Percentiles rank a stretch among this genome's conserved stretches.
Evolutionary conservation across 2,888 invertebrate genomes (phyloP).

Genomic region (Folsomia manolachei): DNA sequence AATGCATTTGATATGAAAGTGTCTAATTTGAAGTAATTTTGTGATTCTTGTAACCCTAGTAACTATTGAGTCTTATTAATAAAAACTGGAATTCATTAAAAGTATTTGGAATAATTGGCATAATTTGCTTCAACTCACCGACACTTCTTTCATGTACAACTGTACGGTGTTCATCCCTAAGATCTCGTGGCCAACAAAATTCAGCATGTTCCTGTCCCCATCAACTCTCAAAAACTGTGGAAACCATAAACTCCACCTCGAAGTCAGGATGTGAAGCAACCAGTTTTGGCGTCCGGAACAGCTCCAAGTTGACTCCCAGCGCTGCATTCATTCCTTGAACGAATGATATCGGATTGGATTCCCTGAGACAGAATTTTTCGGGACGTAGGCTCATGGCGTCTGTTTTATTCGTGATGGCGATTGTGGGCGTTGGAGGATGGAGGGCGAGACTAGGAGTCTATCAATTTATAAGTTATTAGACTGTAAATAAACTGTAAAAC

Average conservation of each 20-base stretch:
- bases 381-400: constrained; percentile 94
- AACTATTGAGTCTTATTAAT: too few relatives aligned
- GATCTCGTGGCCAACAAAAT: constrained; percentile 97
- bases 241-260: constrained; percentile 79
- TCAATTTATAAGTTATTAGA: too few relatives aligned
- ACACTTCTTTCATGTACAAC: constrained; percentile 99
- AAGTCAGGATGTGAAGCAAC: constrained; percentile 97
- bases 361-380: constrained; percentile 94
- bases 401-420: constrained; percentile 93
- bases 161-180: constrained; percentile 99
- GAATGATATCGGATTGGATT: constrained; percentile 96
- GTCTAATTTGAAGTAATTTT: too few relatives aligned
- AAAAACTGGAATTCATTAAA: too few relatives aligned
- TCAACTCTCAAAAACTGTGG: constrained; percentile 97
- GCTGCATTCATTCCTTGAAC: constrained; percentile 92
- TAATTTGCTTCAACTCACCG: constrained; percentile 74
- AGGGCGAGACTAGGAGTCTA: too few relatives aligned
- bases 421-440: constrained; percentile 87
- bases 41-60: too few relatives aligned
- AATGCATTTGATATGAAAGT: too few relatives aligned
- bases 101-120: too few relatives aligned
- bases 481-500: too few relatives aligned
- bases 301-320: constrained; percentile 91
- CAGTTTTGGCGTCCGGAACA: constrained; percentile 96
- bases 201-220: constrained; percentile 97